Conservation (phyloP, 2,888 invertebrate species). For the Dione juno region DNA sequence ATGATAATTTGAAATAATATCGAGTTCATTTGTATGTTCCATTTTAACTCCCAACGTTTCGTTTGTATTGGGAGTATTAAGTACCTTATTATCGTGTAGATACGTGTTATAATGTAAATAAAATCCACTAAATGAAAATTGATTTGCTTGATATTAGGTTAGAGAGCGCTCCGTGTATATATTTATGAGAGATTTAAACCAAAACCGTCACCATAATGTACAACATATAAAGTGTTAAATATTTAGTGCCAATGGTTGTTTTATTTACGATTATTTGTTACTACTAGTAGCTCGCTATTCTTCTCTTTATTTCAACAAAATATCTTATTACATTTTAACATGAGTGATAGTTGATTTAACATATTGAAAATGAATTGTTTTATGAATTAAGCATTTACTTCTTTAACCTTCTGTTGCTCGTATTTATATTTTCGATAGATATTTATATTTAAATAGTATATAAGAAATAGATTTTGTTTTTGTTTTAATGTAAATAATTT, state of each 20-base stretch:
- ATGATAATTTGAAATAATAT: conserved; percentile 20
- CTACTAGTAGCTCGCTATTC: conserved; percentile 10
- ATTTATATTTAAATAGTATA: conserved; percentile 35
- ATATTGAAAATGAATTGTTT: conserved; percentile 9
- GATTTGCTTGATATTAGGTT: conserved; percentile 38
- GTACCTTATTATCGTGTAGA: conserved; percentile 67
- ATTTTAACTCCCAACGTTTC: conserved; percentile 34
- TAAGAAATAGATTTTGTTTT: conserved; percentile 25
- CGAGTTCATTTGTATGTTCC: conserved; percentile 20
- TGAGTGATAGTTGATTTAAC: conserved; percentile 7
- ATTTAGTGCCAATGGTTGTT: conserved; percentile 74
- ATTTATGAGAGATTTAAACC: conserved; percentile 60
- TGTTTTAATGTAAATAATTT: conserved; percentile 37
- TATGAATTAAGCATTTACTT: conserved; percentile 19
- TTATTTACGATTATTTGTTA: conserved; percentile 48
- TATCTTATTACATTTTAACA: conserved; percentile 16
- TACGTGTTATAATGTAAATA: conserved; percentile 65
- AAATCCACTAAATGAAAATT: conserved; percentile 39
- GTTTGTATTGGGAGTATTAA: conserved; percentile 49
- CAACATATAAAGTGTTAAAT: conserved; percentile 63
- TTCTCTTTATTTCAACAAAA: conserved; percentile 5
- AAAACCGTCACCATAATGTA: conserved; percentile 79
- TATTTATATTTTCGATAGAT: conserved; percentile 50
- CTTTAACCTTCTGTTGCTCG: conserved; percentile 15
- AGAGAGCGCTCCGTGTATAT: conserved; percentile 78